Evolutionary conservation across 2,888 invertebrate genomes (phyloP).

Genomic region (Ypsolopha sequella): DNA sequence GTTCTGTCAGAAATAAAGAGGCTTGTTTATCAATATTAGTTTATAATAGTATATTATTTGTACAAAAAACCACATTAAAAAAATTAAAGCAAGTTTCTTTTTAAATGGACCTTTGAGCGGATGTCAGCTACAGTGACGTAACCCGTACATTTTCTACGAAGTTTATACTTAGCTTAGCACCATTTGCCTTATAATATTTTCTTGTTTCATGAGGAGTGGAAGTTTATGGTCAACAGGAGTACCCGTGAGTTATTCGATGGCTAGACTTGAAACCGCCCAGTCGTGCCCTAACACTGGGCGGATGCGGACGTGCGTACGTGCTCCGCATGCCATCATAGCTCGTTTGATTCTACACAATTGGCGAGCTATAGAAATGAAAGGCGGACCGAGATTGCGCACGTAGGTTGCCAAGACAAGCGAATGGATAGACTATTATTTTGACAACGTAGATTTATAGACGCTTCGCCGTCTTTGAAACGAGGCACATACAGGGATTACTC

Average conservation of each 20-base stretch:
- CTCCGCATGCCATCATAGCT: slow-evolving; percentile 33
- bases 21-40: too few relatives aligned
- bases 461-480: neutral
- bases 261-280: slow-evolving; percentile 1
- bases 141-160: too few relatives aligned
- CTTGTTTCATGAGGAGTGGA: neutral
- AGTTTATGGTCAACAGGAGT: slow-evolving; percentile 4
- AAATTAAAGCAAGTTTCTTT: too few relatives aligned
- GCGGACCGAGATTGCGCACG: slow-evolving; percentile 41
- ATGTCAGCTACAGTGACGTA: too few relatives aligned
- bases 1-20: too few relatives aligned
- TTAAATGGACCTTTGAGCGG: too few relatives aligned
- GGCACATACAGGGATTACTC: neutral
- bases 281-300: slow-evolving; percentile 3
- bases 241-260: neutral
- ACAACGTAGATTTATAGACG: slow-evolving; percentile 2
- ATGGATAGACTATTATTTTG: slow-evolving; percentile 7
- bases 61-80: too few relatives aligned
- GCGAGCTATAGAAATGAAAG: slow-evolving; percentile 30
- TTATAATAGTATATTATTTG: too few relatives aligned
- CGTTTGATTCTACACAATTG: slow-evolving; percentile 37
- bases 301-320: slow-evolving; percentile 35
- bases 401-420: slow-evolving; percentile 14
- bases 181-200: too few relatives aligned
- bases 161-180: too few relatives aligned